These are phyloP conservation scores for Theocolax elegans DNA, from an alignment of 1,140 invertebrate genomes.

Conservation along the genomic window DNA sequence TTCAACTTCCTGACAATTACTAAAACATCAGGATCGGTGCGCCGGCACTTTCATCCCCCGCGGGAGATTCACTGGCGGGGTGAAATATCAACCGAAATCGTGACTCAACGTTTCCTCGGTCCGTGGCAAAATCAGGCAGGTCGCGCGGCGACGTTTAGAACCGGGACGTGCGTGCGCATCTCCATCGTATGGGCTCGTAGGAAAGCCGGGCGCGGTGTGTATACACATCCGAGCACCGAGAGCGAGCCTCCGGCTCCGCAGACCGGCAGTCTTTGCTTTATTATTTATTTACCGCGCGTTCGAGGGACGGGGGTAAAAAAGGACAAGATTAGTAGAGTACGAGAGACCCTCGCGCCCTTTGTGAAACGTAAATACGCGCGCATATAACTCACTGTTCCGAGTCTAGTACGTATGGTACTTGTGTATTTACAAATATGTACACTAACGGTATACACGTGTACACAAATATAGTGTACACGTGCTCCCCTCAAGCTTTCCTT, in stretches of 20 bases:
- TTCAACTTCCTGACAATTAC: constrained; percentile 29
- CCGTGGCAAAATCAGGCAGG: background rate
- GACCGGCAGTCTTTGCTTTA: constrained; percentile 11
- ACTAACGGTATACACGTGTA: too few relatives aligned
- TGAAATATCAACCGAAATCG: constrained; percentile 17
- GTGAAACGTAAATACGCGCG: constrained; percentile 10
- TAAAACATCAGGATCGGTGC: constrained; percentile 19
- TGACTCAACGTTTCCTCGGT: background rate
- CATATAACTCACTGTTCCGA: constrained; percentile 3
- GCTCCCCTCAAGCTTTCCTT: too few relatives aligned
- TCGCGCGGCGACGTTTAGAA: background rate
- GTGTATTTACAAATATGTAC: too few relatives aligned
- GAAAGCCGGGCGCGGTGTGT: too few relatives aligned
- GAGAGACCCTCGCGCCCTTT: background rate
- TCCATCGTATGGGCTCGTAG: too few relatives aligned
- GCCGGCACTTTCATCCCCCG: background rate
- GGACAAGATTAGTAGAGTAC: background rate
- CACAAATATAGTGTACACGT: too few relatives aligned
- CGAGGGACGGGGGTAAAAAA: background rate
- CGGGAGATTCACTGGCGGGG: background rate
- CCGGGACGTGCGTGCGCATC: background rate
- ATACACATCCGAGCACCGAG: too few relatives aligned
- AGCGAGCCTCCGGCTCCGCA: too few relatives aligned
- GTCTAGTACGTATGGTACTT: too few relatives aligned
- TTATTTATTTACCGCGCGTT: constrained; percentile 24